Evolutionary conservation across 2,888 invertebrate species (phyloP).

Genomic region (Phytoseiulus persimilis): DNA sequence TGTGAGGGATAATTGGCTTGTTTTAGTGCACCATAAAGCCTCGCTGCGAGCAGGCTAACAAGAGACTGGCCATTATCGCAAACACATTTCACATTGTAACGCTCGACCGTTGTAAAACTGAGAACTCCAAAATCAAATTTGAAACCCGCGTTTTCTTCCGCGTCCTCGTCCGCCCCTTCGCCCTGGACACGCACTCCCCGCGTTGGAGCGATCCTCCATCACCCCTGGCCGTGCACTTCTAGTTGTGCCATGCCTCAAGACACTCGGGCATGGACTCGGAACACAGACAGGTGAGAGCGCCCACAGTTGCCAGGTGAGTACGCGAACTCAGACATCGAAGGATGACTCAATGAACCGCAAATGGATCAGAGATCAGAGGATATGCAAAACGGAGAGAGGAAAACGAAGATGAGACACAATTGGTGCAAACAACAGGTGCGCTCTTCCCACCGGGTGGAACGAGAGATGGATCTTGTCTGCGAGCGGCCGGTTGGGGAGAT

Average conservation of each 20-base stretch:
- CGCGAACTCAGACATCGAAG: not conserved
- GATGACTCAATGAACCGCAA: not conserved
- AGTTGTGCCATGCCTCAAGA: not conserved
- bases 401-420: not conserved
- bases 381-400: not conserved
- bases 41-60: not conserved
- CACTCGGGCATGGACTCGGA: not conserved
- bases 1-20: not conserved
- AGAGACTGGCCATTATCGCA: not conserved
- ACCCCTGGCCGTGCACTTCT: not conserved
- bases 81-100: not conserved
- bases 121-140: not conserved
- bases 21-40: not conserved
- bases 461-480: not conserved
- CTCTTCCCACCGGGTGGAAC: not conserved
- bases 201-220: no score
- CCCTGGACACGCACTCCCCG: not conserved
- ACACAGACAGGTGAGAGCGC: no score
- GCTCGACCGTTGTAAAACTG: not conserved
- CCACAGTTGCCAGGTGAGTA: not conserved
- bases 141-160: not conserved
- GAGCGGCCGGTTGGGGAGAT: not conserved
- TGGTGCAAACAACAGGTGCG: not conserved
- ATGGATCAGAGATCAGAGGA: not conserved
- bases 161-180: not conserved